phyloP scores from a whole-genome alignment of 1,140 invertebrate genomes.

The Drosophila pallidifrons region DNA sequence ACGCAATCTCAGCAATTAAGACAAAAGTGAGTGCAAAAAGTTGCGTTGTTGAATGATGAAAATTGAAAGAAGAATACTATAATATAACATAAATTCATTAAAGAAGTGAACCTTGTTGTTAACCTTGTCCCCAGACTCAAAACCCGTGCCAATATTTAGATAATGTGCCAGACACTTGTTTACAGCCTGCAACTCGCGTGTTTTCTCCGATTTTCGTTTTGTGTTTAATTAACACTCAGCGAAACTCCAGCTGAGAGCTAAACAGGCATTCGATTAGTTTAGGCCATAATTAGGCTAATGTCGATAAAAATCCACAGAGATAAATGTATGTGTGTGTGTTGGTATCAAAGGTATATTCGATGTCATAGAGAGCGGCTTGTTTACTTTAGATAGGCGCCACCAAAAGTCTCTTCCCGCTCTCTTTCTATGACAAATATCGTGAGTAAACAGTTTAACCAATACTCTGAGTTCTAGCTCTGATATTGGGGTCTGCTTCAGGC shows the following conservation, averaged over 20 bases:
- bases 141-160: conserved; percentile 16
- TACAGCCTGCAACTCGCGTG: conserved; percentile 38
- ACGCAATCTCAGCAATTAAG: conserved; percentile 14
- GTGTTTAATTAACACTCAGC: conserved; percentile 28
- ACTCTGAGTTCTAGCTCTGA: neutral
- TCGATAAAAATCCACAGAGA: conserved; percentile 1
- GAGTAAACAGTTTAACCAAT: conserved; percentile 35
- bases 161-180: conserved; percentile 53
- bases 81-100: conserved; percentile 11
- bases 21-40: conserved; percentile 31
- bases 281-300: conserved; percentile 8
- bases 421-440: conserved; percentile 42
- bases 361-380: conserved; percentile 21
- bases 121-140: neutral
- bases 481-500: neutral
- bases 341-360: neutral
- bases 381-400: conserved; percentile 40
- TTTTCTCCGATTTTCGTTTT: neutral
- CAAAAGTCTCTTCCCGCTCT: conserved; percentile 6
- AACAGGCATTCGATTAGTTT: conserved; percentile 10
- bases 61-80: neutral
- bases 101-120: neutral
- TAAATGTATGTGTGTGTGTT: no score
- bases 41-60: no score
- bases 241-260: conserved; percentile 4